Conservation (phyloP, 2,888 invertebrate species). For the Dermolepida albohirtum region DNA sequence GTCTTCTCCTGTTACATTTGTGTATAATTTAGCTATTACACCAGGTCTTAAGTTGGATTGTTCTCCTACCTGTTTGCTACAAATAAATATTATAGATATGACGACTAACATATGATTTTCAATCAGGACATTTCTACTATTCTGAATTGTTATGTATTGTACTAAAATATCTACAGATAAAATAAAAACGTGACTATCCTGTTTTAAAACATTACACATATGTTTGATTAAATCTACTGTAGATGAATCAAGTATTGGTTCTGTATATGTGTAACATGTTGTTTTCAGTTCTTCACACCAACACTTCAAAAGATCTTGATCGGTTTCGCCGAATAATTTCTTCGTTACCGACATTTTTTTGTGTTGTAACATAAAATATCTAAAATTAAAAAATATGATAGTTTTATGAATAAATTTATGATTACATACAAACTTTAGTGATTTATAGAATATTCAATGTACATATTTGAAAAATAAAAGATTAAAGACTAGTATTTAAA, state of each 20-base stretch:
- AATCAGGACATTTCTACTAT: constrained; percentile 48
- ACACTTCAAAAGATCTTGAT: constrained; percentile 29
- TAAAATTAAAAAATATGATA: background rate
- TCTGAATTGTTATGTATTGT: constrained; percentile 54
- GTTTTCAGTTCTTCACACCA: constrained; percentile 40
- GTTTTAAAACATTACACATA: constrained; percentile 55
- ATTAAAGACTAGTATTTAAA: too few species aligned
- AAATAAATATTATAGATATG: constrained; percentile 54
- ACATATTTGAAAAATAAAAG: too few species aligned
- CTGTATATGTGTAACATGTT: constrained; percentile 47
- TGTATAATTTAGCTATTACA: constrained; percentile 49
- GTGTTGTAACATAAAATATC: background rate
- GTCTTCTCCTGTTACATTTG: constrained; percentile 50
- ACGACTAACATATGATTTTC: constrained; percentile 53
- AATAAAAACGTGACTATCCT: constrained; percentile 58
- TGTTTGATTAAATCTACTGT: constrained; percentile 54
- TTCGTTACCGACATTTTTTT: constrained; percentile 2
- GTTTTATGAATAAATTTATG: background rate
- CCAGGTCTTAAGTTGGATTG: constrained; percentile 53
- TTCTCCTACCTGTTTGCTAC: constrained; percentile 56
- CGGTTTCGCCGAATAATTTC: constrained; percentile 27
- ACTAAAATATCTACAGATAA: constrained; percentile 57
- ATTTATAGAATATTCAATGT: too few species aligned
- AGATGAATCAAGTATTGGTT: constrained; percentile 55
- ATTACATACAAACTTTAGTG: too few species aligned